Conservation (phyloP, 2,113 vertebrate genomes). For the Polypterus senegalus region DNA sequence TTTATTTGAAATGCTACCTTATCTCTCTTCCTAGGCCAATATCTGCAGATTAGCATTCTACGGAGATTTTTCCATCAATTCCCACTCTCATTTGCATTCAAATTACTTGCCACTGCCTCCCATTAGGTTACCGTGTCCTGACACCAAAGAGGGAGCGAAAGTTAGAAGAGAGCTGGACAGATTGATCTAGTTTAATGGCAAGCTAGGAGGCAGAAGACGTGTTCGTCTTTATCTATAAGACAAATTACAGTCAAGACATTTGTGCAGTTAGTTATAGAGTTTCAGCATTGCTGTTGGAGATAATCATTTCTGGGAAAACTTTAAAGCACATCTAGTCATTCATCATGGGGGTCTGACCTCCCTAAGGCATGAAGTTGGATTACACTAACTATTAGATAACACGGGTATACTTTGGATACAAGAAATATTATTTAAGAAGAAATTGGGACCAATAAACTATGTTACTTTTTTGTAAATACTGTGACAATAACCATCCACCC, state of each 20-base stretch:
- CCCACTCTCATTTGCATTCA: constrained; percentile 12
- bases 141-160: neutral
- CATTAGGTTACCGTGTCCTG: constrained; percentile 1
- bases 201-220: neutral
- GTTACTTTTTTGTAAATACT: too few relatives aligned
- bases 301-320: too few relatives aligned
- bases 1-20: neutral
- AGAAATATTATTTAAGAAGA: too few relatives aligned
- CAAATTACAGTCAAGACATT: neutral
- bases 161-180: neutral
- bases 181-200: constrained; percentile 6
- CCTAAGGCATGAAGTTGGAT: too few relatives aligned
- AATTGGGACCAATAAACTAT: too few relatives aligned
- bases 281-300: too few relatives aligned
- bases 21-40: constrained; percentile 21
- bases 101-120: neutral
- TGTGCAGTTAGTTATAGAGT: neutral
- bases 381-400: too few relatives aligned
- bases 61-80: neutral
- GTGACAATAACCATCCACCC: too few relatives aligned
- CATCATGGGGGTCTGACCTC: too few relatives aligned
- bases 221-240: neutral
- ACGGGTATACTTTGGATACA: too few relatives aligned
- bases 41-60: constrained; percentile 21
- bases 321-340: too few relatives aligned